Conservation (phyloP, 2,113 vertebrate genomes). For the Ammodramus savannarum region DNA sequence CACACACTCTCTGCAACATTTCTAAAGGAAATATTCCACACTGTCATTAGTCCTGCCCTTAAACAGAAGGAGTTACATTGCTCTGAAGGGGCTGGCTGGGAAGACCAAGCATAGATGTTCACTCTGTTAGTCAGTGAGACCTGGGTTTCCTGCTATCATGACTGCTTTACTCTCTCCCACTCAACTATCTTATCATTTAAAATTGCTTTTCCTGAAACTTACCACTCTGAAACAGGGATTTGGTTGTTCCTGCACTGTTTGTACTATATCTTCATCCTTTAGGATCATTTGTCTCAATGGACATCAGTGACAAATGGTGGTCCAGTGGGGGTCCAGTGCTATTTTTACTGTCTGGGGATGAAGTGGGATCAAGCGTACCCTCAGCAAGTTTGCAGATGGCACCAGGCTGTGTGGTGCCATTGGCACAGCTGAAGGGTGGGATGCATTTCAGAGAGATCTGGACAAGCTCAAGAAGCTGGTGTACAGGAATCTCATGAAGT, state of each 20-base stretch:
- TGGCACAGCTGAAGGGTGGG: neutral
- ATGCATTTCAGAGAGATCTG: neutral
- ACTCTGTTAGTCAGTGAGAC: neutral
- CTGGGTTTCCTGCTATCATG: neutral
- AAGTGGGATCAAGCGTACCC: neutral
- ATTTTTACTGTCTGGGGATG: neutral
- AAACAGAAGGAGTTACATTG: neutral
- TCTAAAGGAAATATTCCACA: neutral
- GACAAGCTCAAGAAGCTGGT: neutral
- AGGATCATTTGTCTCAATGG: neutral
- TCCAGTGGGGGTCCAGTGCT: neutral
- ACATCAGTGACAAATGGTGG: neutral
- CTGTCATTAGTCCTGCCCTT: neutral
- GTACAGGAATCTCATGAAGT: neutral
- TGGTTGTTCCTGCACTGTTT: neutral
- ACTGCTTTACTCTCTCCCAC: neutral
- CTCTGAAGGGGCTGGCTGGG: neutral
- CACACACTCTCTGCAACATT: neutral
- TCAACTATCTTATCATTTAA: neutral
- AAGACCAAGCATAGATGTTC: neutral
- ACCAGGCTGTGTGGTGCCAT: fast-evolving
- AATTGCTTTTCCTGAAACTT: neutral
- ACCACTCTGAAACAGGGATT: neutral
- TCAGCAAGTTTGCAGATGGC: neutral
- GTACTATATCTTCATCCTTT: neutral